A percentile compares a stretch with the other conserved stretches of the same genome.
These are phyloP conservation scores for Plebejus anna DNA, from an alignment of 2,888 invertebrate species.

Conservation along the genomic window DNA sequence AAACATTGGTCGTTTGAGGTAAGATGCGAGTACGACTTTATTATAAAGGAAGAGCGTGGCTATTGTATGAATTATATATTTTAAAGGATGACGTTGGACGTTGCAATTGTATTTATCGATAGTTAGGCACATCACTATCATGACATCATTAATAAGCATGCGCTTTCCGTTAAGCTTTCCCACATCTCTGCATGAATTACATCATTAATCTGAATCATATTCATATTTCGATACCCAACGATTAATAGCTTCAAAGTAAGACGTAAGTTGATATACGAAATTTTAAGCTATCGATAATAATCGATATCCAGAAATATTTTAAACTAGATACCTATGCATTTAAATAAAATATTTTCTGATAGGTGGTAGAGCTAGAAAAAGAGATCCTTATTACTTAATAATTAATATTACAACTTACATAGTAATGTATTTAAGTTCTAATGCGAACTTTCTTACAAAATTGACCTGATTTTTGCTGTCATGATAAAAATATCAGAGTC, in stretches of 20 bases:
- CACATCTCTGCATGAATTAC: conserved; percentile 2
- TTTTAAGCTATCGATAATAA: not conserved
- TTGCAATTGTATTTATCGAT: not conserved
- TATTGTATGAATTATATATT: conserved; percentile 30
- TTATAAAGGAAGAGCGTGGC: conserved; percentile 33
- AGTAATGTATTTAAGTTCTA: not conserved
- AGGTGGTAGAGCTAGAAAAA: not conserved
- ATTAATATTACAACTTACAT: not conserved
- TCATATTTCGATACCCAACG: not conserved
- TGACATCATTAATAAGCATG: not conserved
- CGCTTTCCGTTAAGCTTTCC: not conserved
- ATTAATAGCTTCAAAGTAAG: not conserved
- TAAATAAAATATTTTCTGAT: not conserved
- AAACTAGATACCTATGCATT: not conserved
- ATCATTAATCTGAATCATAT: not conserved
- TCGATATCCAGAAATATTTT: not conserved
- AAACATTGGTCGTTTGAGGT: conserved; percentile 75
- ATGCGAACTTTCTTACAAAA: not conserved
- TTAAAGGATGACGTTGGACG: conserved; percentile 28
- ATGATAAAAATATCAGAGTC: not conserved
- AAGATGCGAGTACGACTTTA: conserved; percentile 53
- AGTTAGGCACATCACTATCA: conserved; percentile 10
- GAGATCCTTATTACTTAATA: not conserved
- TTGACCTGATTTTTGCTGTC: not conserved
- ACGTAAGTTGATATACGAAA: not conserved